Evolutionary conservation across 2,888 invertebrate genomes (phyloP), one percentile per base, ranked within the genome.

Genomic region (Orthosia incerta): DNA sequence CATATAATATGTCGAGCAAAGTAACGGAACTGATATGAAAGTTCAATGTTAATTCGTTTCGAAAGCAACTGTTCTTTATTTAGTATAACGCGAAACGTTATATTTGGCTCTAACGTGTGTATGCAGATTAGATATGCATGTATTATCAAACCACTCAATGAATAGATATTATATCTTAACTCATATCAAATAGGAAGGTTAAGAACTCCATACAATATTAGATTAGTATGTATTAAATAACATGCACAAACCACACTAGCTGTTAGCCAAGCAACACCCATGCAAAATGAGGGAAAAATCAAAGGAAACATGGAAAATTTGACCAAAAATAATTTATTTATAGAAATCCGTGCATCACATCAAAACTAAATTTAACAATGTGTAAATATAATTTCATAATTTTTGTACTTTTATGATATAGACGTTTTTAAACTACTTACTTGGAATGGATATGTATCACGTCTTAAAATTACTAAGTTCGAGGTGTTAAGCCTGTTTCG

Each of bases 311-410:
- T 78, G 75, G 91, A 20, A 70, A 51, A 57, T 74, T 74, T 53
- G 86, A 90, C 87, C 89, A 90, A 88, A 87, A 90, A 92, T 87
- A 88, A 91, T 90, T 88, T 87, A 84, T 89, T 89, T 71, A 82
- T 83, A 70, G 67, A 86, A 80, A 78, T 71, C 67, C 78, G 72
- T 79, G 75, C 78, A 71, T 74, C 80, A 86, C 81, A 86, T 80
- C 67, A 77, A 84, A 79, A 80, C 79, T 83, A 74, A 82, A 77
- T 46, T 39, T 70, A 85, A 86, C 80, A 76, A 73, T 74, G 75
- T 83, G 74, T 83, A 84, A 76, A 79, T 74, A 87, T 76, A 82
- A 73, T 82, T 84, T 81, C 51, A 78, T 77, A 53, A 23, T 72
- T 78, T 84, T 79, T 83, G 76, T 71, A 75, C 74, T 92, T 71